Evolutionary conservation across 2,888 invertebrate genomes (phyloP).

Genomic region (Platycheirus rosarum): DNA sequence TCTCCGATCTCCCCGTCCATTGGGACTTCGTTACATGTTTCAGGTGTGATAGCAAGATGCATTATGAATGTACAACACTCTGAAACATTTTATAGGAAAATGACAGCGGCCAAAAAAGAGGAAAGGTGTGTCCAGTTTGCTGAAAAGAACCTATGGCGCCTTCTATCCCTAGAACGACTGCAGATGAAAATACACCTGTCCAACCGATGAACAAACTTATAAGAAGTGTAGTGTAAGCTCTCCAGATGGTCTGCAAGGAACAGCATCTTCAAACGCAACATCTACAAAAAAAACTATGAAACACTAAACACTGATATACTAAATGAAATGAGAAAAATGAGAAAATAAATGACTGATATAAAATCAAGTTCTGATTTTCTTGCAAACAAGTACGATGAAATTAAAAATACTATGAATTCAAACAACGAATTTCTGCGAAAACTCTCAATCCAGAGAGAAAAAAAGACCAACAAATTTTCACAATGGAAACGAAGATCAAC

Average conservation of each 20-base stretch:
- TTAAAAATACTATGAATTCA: slow-evolving; percentile 21
- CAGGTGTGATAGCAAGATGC: slow-evolving; percentile 16
- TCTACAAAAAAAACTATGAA: slow-evolving; percentile 1
- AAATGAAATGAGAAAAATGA: slow-evolving; percentile 8
- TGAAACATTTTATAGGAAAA: slow-evolving; percentile 15
- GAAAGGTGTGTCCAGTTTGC: neutral
- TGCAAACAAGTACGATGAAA: slow-evolving; percentile 40
- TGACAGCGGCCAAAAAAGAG: slow-evolving; percentile 6
- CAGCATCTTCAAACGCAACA: neutral
- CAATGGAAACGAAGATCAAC: too few relatives aligned
- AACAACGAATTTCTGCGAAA: slow-evolving; percentile 33
- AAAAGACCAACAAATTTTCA: slow-evolving; percentile 1
- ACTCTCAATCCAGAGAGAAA: slow-evolving; percentile 18
- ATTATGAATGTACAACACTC: slow-evolving; percentile 19
- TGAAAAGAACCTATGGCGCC: too few relatives aligned
- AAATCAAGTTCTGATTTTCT: slow-evolving; percentile 27
- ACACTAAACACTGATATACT: neutral
- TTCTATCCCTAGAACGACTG: too few relatives aligned
- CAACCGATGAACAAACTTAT: neutral
- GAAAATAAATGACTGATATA: slow-evolving; percentile 28
- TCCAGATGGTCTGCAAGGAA: neutral
- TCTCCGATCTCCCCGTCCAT: neutral
- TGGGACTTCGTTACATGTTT: slow-evolving; percentile 6
- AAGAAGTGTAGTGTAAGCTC: neutral
- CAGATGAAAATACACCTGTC: slow-evolving; percentile 7